phyloP scores from a whole-genome alignment of 2,888 invertebrate genomes.

The Sinodicranocentrus sp. region DNA sequence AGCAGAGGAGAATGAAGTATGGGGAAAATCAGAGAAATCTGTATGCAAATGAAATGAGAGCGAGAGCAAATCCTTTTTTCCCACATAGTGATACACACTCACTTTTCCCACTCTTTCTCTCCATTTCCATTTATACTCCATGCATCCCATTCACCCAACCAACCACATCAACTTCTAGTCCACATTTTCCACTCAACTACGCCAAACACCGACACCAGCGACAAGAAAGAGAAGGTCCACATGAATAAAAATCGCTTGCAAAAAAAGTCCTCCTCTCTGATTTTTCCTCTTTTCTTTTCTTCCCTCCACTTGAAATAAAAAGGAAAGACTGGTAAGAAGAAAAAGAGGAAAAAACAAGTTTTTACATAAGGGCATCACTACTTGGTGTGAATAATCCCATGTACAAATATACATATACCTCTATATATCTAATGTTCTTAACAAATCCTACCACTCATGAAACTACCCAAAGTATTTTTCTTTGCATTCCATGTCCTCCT shows the following conservation, averaged over 20 bases:
- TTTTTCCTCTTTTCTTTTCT: conserved; percentile 8
- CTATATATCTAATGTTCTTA: too few relatives aligned
- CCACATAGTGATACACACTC: conserved; percentile 8
- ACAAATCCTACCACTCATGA: too few relatives aligned
- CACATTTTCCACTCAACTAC: conserved; percentile 5
- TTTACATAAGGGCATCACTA: too few relatives aligned
- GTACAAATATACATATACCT: conserved; percentile 1
- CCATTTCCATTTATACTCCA: conserved; percentile 5
- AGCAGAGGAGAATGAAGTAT: conserved; percentile 6
- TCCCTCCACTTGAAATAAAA: neutral
- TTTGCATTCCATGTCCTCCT: neutral
- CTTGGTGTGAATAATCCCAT: conserved; percentile 43
- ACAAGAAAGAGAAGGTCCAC: conserved; percentile 1
- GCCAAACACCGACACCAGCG: neutral
- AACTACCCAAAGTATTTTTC: conserved; percentile 2
- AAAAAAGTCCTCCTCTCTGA: conserved; percentile 10
- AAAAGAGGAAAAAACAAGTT: too few relatives aligned
- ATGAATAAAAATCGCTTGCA: conserved; percentile 22
- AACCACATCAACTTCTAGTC: conserved; percentile 21
- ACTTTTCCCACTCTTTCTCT: neutral
- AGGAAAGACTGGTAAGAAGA: neutral
- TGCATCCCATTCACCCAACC: neutral
- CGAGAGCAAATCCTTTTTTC: conserved; percentile 45
- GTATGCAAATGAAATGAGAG: conserved; percentile 56
- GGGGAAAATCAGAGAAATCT: conserved; percentile 41